These are phyloP conservation scores for Drosophila nigritarsus DNA, from an alignment of 2,888 invertebrate species.

Conservation along the genomic window DNA sequence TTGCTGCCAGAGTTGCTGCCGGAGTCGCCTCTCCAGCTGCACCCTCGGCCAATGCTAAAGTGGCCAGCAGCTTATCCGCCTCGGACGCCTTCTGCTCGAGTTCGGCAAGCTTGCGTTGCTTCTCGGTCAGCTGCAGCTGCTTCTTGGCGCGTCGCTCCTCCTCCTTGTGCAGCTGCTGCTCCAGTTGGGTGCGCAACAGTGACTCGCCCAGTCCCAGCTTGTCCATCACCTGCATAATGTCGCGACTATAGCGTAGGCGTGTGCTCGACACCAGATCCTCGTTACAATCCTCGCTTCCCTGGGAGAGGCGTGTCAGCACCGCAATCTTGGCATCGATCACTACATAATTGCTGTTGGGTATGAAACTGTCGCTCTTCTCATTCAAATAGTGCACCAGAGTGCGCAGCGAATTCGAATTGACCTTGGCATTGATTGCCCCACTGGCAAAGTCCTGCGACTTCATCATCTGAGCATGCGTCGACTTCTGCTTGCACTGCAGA, in stretches of 20 bases:
- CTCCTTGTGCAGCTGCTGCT: slow-evolving; percentile 67
- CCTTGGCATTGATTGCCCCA: slow-evolving; percentile 83
- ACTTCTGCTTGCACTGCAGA: slow-evolving; percentile 86
- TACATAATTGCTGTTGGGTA: slow-evolving; percentile 83
- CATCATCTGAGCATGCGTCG: slow-evolving; percentile 81
- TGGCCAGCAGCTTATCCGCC: slow-evolving; percentile 64
- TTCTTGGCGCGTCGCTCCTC: slow-evolving; percentile 72
- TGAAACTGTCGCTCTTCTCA: slow-evolving; percentile 81
- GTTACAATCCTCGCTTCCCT: slow-evolving; percentile 76
- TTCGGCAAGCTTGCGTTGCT: slow-evolving; percentile 61
- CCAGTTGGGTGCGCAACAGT: slow-evolving; percentile 81
- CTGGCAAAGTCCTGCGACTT: slow-evolving; percentile 83
- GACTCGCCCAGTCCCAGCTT: slow-evolving; percentile 83
- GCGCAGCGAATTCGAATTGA: slow-evolving; percentile 77
- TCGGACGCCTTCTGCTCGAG: slow-evolving; percentile 68
- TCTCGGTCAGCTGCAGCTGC: slow-evolving; percentile 60
- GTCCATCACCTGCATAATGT: slow-evolving; percentile 82
- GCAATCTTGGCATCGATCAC: slow-evolving; percentile 83
- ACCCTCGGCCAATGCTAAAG: slow-evolving; percentile 40
- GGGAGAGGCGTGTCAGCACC: slow-evolving; percentile 77
- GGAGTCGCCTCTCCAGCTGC: slow-evolving; percentile 10
- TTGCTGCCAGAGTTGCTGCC: slow-evolving; percentile 14
- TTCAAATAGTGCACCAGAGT: slow-evolving; percentile 82
- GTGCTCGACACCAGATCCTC: slow-evolving; percentile 75
- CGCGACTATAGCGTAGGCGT: slow-evolving; percentile 81